Evolutionary conservation across 2,113 vertebrate species (phyloP).

Genomic region (Clarias macrocephalus): DNA sequence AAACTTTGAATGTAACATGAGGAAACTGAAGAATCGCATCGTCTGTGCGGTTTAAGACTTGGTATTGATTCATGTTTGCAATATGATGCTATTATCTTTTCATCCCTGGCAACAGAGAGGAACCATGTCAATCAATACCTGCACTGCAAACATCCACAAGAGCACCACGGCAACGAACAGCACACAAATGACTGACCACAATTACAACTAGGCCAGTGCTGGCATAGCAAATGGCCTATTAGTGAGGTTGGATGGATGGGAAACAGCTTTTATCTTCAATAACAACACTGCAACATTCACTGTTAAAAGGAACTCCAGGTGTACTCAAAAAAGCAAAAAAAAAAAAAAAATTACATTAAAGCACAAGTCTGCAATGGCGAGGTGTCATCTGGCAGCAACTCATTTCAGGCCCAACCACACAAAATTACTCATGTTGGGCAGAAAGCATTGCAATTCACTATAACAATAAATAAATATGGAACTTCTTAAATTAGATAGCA

Average conservation of each 20-base stretch:
- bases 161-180: slow-evolving; percentile 39
- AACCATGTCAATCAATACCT: slow-evolving; percentile 36
- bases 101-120: slow-evolving; percentile 39
- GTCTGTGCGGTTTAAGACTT: background rate
- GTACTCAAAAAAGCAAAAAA: background rate
- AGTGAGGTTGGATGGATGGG: slow-evolving; percentile 13
- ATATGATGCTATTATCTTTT: slow-evolving; percentile 32
- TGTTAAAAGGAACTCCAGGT: slow-evolving; percentile 26
- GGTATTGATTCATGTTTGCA: slow-evolving; percentile 16
- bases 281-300: background rate
- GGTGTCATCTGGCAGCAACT: background rate
- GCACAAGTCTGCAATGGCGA: background rate
- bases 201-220: slow-evolving; percentile 25
- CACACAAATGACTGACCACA: background rate
- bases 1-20: background rate
- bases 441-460: background rate
- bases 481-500: background rate
- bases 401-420: background rate
- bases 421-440: background rate
- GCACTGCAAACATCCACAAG: slow-evolving; percentile 33
- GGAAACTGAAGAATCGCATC: background rate
- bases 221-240: slow-evolving; percentile 30
- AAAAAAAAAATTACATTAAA: background rate
- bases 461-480: background rate
- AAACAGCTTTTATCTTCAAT: slow-evolving; percentile 22